A percentile compares a stretch with the other conserved stretches of the same genome.
Conservation (phyloP, 2,113 vertebrate genomes). For the Mobula birostris region DNA sequence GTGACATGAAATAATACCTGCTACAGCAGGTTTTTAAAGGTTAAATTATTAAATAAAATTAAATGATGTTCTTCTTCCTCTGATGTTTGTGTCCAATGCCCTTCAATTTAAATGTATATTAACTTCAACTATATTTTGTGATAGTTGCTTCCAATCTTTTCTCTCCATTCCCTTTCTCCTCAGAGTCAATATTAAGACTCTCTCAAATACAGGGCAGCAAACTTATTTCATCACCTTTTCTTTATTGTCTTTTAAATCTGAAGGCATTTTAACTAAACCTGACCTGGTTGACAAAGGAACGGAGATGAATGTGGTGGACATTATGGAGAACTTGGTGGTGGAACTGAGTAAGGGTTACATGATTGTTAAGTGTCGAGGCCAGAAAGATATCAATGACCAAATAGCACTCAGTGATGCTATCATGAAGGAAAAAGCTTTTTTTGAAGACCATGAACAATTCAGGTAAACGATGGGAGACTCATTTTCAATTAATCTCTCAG, state of each 20-base stretch:
- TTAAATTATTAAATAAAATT: no score
- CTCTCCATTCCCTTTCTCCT: not conserved
- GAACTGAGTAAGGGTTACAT: conserved; percentile 80
- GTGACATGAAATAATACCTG: no score
- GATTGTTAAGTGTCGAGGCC: conserved; percentile 78
- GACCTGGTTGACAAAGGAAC: conserved; percentile 79
- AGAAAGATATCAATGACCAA: conserved; percentile 60
- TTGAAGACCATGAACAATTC: conserved; percentile 61
- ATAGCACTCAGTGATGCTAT: conserved; percentile 62
- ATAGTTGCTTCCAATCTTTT: not conserved
- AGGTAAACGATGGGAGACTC: conserved; percentile 49
- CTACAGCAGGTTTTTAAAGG: no score
- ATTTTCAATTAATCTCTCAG: not conserved
- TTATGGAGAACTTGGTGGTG: conserved; percentile 62
- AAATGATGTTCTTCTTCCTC: not conserved
- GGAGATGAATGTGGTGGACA: conserved; percentile 56
- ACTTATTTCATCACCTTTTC: not conserved
- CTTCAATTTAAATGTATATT: not conserved
- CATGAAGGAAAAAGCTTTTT: conserved; percentile 66
- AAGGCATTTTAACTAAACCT: conserved; percentile 84
- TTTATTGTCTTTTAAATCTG: not conserved
- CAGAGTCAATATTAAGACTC: not conserved
- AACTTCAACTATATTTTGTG: not conserved
- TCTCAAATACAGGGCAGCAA: not conserved
- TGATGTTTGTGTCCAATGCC: not conserved